These are phyloP conservation scores for Drosophila pandora DNA, from an alignment of 1,140 invertebrate species.

Conservation along the genomic window DNA sequence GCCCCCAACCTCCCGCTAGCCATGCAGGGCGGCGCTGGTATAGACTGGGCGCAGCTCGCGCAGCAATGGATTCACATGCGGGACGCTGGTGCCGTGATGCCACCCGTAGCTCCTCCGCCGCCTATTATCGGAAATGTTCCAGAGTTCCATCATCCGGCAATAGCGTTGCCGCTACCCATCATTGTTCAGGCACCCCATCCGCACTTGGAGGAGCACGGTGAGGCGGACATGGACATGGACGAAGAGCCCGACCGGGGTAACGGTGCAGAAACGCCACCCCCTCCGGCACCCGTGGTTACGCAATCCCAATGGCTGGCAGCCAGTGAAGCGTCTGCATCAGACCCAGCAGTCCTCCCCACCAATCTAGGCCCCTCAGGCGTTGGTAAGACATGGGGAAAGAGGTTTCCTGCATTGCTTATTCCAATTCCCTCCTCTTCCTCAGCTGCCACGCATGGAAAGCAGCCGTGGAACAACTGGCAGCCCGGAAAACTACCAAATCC, in stretches of 20 bases:
- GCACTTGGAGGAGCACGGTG: constrained; percentile 87
- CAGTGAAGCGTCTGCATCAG: constrained; percentile 1
- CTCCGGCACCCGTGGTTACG: constrained; percentile 54
- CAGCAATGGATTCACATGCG: constrained; percentile 99
- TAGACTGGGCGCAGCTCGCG: constrained; percentile 97
- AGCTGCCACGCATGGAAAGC: constrained; percentile 29
- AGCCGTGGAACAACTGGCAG: constrained; percentile 56
- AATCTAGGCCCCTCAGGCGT: constrained; percentile 5
- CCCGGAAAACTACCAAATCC: constrained; percentile 38
- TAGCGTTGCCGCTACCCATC: constrained; percentile 15
- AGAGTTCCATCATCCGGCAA: constrained; percentile 43
- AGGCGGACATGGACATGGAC: constrained; percentile 93
- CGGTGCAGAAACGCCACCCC: constrained; percentile 41
- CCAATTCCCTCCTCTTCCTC: not conserved
- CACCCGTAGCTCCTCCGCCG: constrained; percentile 61
- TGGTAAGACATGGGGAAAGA: constrained; percentile 12
- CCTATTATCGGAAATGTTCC: constrained; percentile 60
- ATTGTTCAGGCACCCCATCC: constrained; percentile 6
- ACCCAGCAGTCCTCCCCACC: not conserved
- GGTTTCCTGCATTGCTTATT: not conserved
- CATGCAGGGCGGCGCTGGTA: constrained; percentile 84
- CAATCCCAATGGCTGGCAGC: constrained; percentile 57
- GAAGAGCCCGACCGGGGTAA: constrained; percentile 85
- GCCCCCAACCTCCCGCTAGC: constrained; percentile 63
- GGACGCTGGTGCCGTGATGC: constrained; percentile 85